Evolutionary conservation across 2,888 invertebrate genomes (phyloP).

Genomic region (Dendrolimus pini): DNA sequence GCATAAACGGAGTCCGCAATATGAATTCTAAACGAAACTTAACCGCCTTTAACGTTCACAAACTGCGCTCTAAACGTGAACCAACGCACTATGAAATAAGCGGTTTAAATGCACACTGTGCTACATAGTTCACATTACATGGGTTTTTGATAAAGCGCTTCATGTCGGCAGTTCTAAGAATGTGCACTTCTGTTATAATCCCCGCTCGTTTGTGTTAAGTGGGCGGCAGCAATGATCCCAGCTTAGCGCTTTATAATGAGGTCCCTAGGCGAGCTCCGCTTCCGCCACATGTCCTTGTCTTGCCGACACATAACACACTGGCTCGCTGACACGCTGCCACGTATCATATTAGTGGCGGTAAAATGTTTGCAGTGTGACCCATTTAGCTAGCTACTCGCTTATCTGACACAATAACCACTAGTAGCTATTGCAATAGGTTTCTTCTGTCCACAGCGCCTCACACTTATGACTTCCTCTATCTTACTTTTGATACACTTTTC

Average conservation of each 20-base stretch:
- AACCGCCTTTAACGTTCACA: background rate
- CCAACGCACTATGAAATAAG: background rate
- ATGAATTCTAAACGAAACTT: background rate
- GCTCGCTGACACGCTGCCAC: constrained; percentile 11
- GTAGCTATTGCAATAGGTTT: background rate
- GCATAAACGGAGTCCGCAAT: background rate
- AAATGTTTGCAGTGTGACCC: constrained; percentile 24
- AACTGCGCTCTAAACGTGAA: background rate
- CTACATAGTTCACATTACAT: background rate
- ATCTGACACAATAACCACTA: background rate
- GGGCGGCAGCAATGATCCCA: constrained; percentile 29
- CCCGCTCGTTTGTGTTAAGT: constrained; percentile 29
- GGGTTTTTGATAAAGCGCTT: background rate
- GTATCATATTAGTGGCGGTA: constrained; percentile 26
- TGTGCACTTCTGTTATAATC: constrained; percentile 21
- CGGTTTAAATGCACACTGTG: background rate
- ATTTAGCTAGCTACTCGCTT: constrained; percentile 13
- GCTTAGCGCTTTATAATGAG: constrained; percentile 55
- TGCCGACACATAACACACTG: constrained; percentile 18
- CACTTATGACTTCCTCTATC: no score
- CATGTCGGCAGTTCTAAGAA: background rate
- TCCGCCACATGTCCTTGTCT: constrained; percentile 24
- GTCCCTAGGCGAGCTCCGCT: constrained; percentile 41
- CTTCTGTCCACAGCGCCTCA: background rate
- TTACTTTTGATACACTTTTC: no score